Evolutionary conservation across 1,140 invertebrate species (phyloP).

Genomic region (Colletes latitarsis): DNA sequence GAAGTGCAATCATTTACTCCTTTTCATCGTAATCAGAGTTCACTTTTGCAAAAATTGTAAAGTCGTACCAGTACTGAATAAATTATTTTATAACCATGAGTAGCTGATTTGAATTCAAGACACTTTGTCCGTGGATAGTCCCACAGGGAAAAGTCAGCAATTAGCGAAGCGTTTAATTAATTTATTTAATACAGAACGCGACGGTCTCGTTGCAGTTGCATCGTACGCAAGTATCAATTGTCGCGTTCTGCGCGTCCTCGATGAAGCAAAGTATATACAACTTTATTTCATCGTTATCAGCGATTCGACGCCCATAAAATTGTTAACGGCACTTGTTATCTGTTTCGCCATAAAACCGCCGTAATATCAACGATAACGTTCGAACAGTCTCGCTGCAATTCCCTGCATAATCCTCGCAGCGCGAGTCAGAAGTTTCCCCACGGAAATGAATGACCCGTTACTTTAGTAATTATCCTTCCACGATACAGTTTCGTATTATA

Average conservation of each 20-base stretch:
- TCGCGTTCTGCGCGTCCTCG: background rate
- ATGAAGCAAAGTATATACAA: conserved; percentile 1
- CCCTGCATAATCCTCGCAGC: background rate
- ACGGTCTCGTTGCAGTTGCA: background rate
- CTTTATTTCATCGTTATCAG: conserved; percentile 10
- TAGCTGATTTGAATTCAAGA: too few species aligned
- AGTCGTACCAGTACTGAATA: too few species aligned
- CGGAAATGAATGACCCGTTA: conserved; percentile 34
- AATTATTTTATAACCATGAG: too few species aligned
- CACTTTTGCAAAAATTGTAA: too few species aligned
- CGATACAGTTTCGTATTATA: conserved; percentile 14
- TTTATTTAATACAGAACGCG: too few species aligned
- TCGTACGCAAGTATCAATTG: background rate
- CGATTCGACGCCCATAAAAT: conserved; percentile 17
- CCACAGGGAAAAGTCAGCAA: too few species aligned
- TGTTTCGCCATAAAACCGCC: background rate
- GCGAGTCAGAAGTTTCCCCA: conserved; percentile 6
- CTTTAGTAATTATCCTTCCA: conserved; percentile 29
- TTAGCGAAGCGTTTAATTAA: too few species aligned
- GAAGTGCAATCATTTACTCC: too few species aligned
- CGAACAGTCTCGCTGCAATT: background rate
- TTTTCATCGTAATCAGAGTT: too few species aligned
- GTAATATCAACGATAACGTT: conserved; percentile 29
- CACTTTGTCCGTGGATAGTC: too few species aligned
- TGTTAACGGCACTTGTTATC: conserved; percentile 12